Conservation (phyloP, 2,113 vertebrate species). For the Hydrolagus affinis region DNA sequence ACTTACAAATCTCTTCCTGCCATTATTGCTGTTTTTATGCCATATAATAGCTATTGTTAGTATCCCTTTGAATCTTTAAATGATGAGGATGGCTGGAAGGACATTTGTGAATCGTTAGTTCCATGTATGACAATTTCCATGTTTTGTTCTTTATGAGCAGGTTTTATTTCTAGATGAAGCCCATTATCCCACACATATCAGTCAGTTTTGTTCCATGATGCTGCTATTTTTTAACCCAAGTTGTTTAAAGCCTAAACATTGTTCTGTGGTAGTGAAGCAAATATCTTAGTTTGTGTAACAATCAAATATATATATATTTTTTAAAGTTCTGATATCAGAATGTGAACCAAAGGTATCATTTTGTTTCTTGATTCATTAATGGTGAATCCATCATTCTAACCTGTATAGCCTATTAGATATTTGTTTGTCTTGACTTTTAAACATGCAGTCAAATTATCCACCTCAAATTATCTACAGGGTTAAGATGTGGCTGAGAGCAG, state of each 20-base stretch:
- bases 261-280: not conserved
- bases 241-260: not conserved
- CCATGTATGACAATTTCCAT: not conserved
- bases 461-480: too few relatives aligned
- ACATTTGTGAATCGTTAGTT: too few relatives aligned
- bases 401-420: not conserved
- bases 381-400: not conserved
- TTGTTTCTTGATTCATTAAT: not conserved
- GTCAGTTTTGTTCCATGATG: not conserved
- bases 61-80: too few relatives aligned
- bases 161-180: not conserved
- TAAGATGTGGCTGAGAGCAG: too few relatives aligned
- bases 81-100: too few relatives aligned
- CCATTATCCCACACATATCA: not conserved
- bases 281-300: not conserved
- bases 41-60: too few relatives aligned
- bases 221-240: not conserved
- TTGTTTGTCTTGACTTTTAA: too few relatives aligned
- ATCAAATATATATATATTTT: not conserved
- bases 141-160: not conserved
- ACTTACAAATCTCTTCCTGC: too few relatives aligned
- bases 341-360: not conserved
- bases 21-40: too few relatives aligned
- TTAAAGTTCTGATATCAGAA: conserved; percentile 3
- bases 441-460: too few relatives aligned